Conservation (phyloP, 2,888 invertebrate genomes). For the Timandra comae region DNA sequence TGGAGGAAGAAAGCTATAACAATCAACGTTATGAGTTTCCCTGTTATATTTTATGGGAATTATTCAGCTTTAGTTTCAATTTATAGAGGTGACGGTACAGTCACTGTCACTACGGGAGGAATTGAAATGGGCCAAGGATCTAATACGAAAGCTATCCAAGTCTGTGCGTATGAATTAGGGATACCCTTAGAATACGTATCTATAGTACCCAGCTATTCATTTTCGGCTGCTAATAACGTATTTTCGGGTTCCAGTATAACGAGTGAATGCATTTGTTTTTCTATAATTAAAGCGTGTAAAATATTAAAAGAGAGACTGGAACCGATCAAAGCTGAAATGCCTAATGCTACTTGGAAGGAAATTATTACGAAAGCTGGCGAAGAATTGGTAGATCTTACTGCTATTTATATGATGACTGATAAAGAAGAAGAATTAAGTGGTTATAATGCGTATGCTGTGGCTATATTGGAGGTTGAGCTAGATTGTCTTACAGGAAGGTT, state of each 20-base stretch:
- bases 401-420: slow-evolving; percentile 76
- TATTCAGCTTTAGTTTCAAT: slow-evolving; percentile 79
- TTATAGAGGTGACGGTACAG: slow-evolving; percentile 82
- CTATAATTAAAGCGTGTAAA: slow-evolving; percentile 78
- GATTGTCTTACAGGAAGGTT: slow-evolving; percentile 84
- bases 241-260: slow-evolving; percentile 82
- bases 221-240: slow-evolving; percentile 77
- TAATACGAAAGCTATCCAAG: slow-evolving; percentile 87
- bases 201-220: slow-evolving; percentile 77
- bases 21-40: slow-evolving; percentile 81
- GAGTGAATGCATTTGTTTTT: slow-evolving; percentile 78
- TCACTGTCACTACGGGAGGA: slow-evolving; percentile 82
- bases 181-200: slow-evolving; percentile 79
- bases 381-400: slow-evolving; percentile 76
- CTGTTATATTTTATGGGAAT: slow-evolving; percentile 71
- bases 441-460: slow-evolving; percentile 78
- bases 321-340: slow-evolving; percentile 65
- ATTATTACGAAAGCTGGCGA: slow-evolving; percentile 73
- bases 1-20: slow-evolving; percentile 86
- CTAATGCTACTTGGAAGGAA: slow-evolving; percentile 75
- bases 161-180: slow-evolving; percentile 83
- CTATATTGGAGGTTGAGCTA: slow-evolving; percentile 80
- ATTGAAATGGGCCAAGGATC: slow-evolving; percentile 88
- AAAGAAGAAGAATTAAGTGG: slow-evolving; percentile 62
- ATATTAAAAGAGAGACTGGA: slow-evolving; percentile 73